Conservation (phyloP, 2,113 vertebrate genomes). For the Calidris pugnax region DNA sequence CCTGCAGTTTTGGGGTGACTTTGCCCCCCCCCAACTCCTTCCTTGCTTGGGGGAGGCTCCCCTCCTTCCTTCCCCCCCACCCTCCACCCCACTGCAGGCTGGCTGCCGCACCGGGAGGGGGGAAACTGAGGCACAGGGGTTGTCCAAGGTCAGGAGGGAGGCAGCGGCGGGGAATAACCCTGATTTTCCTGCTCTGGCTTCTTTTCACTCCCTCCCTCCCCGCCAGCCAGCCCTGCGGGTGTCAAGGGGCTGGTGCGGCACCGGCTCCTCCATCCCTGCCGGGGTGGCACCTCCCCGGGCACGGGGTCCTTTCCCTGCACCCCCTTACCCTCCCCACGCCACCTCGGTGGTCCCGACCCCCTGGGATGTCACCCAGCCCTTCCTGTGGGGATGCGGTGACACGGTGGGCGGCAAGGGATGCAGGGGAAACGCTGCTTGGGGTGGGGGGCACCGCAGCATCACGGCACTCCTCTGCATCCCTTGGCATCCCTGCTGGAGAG, state of each 20-base stretch:
- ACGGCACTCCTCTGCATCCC: neutral
- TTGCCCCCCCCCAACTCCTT: neutral
- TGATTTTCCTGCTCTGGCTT: neutral
- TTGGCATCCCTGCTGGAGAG: neutral
- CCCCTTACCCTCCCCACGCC: too few relatives aligned
- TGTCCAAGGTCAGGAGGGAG: slow-evolving; percentile 59
- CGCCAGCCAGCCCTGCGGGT: neutral
- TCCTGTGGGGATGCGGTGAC: neutral
- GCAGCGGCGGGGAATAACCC: neutral
- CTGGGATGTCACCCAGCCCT: neutral
- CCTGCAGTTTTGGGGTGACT: slow-evolving; percentile 24
- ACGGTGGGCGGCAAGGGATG: neutral
- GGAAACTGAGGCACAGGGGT: slow-evolving; percentile 58
- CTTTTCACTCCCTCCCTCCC: neutral
- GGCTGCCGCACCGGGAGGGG: neutral
- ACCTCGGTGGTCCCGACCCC: neutral
- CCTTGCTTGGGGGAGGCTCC: neutral
- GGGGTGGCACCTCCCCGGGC: neutral
- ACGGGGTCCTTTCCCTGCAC: neutral
- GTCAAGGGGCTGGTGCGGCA: neutral
- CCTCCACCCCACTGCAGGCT: neutral
- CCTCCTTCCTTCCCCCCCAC: neutral
- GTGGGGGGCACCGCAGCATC: neutral
- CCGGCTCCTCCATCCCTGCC: neutral
- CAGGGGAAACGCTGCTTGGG: too few relatives aligned